Percentiles rank a stretch among this genome's conserved stretches.
Conservation (phyloP, 37 sponge, comb jelly and placozoan genomes). For the Cladorhizidae sp. region DNA sequence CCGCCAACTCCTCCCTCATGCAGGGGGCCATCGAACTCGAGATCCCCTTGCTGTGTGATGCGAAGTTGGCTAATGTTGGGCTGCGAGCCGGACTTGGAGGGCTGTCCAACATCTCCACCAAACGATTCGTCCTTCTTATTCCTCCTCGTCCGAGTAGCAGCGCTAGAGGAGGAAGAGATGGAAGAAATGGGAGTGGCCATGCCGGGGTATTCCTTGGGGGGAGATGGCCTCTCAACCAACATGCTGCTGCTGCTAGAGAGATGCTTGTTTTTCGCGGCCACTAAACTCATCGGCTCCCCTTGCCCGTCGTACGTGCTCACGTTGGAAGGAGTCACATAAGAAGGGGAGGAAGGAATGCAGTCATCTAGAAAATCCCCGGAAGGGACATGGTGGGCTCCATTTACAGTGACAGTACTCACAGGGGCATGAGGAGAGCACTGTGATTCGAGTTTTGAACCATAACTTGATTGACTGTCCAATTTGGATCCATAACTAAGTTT, state of each 20-base stretch:
- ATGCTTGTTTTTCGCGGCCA: background rate
- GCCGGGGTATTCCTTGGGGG: slow-evolving; percentile 21
- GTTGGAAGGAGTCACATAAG: too few species aligned
- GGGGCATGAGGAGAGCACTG: too few species aligned
- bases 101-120: background rate
- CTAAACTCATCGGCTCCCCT: background rate
- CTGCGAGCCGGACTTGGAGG: slow-evolving; percentile 6
- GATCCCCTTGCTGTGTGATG: background rate
- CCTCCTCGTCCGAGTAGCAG: background rate
- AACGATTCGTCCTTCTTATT: background rate
- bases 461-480: background rate
- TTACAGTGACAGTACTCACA: background rate
- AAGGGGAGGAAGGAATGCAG: background rate
- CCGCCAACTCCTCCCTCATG: background rate
- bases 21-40: slow-evolving; percentile 10
- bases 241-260: slow-evolving; percentile 27
- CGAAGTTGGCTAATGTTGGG: slow-evolving; percentile 21
- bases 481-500: background rate
- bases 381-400: background rate
- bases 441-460: background rate
- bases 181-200: background rate
- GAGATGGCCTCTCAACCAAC: slow-evolving; percentile 26
- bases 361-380: background rate
- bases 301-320: background rate
- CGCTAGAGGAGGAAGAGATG: too few species aligned